A percentile compares a stretch with the other conserved stretches of the same genome.
Conservation (phyloP, 2,113 vertebrate species). For the Amazona vittata region DNA sequence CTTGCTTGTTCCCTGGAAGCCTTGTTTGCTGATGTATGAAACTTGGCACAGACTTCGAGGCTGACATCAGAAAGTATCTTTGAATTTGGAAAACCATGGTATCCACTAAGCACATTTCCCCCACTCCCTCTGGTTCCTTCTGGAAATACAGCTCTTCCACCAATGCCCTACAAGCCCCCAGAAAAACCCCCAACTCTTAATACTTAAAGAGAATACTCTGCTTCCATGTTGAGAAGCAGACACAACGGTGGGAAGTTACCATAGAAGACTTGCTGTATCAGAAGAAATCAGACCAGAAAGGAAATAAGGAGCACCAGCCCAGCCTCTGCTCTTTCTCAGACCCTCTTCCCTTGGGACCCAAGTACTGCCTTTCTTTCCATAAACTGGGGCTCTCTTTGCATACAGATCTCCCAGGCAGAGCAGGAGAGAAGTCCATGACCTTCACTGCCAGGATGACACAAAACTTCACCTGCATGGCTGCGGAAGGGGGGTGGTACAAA, state of each 20-base stretch:
- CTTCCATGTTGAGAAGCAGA: not conserved
- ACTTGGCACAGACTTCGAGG: slow-evolving; percentile 3
- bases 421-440: accelerated
- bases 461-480: not conserved
- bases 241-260: slow-evolving; percentile 1
- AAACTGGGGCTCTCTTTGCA: accelerated
- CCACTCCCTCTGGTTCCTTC: not conserved
- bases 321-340: not conserved
- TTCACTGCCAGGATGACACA: not conserved
- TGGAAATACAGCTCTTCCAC: slow-evolving; percentile 17
- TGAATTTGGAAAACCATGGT: not conserved
- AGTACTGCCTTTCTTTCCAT: not conserved
- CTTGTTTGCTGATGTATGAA: slow-evolving; percentile 24
- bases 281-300: slow-evolving; percentile 1
- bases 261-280: not conserved
- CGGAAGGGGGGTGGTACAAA: not conserved
- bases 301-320: not conserved
- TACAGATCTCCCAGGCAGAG: not conserved
- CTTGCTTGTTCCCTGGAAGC: slow-evolving; percentile 39
- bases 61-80: slow-evolving; percentile 17
- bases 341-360: not conserved
- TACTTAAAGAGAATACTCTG: not conserved
- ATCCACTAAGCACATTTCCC: not conserved
- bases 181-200: not conserved
- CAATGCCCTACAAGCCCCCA: not conserved